Conservation (phyloP, 2,888 invertebrate genomes). For the Sphaerophoria rueppellii region DNA sequence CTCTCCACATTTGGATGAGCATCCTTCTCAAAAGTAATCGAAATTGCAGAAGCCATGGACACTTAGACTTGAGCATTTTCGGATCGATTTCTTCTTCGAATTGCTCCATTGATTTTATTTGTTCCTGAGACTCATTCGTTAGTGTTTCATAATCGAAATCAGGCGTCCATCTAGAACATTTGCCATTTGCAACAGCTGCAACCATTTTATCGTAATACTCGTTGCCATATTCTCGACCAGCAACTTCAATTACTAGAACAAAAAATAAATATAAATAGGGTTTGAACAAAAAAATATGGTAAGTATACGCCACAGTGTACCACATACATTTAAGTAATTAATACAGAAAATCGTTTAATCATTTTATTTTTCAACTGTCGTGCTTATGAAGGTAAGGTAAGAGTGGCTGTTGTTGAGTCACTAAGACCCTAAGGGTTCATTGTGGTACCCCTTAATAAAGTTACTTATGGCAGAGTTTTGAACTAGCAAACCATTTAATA, state of each 20-base stretch:
- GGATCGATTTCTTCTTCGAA: constrained; percentile 82
- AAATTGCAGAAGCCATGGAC: constrained; percentile 87
- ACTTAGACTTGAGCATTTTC: constrained; percentile 84
- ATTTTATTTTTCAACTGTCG: no score
- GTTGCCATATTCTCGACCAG: constrained; percentile 90
- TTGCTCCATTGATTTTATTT: constrained; percentile 75
- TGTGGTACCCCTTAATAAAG: no score
- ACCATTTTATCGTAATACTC: constrained; percentile 88
- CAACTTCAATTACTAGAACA: constrained; percentile 89
- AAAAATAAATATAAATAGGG: not conserved
- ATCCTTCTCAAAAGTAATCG: constrained; percentile 86
- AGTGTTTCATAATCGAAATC: constrained; percentile 65
- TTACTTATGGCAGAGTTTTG: no score
- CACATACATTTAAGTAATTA: no score
- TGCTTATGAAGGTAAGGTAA: no score
- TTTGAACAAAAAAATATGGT: not conserved
- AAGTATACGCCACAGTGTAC: constrained; percentile 4
- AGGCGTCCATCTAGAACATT: constrained; percentile 83
- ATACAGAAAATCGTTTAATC: no score
- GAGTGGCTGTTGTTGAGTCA: no score
- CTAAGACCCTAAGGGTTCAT: no score
- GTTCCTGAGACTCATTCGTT: not conserved
- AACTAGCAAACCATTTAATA: no score
- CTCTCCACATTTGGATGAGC: constrained; percentile 89
- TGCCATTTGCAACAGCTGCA: constrained; percentile 86